phyloP scores from a whole-genome alignment of 2,113 vertebrate species.

The Amphiprion ocellaris region DNA sequence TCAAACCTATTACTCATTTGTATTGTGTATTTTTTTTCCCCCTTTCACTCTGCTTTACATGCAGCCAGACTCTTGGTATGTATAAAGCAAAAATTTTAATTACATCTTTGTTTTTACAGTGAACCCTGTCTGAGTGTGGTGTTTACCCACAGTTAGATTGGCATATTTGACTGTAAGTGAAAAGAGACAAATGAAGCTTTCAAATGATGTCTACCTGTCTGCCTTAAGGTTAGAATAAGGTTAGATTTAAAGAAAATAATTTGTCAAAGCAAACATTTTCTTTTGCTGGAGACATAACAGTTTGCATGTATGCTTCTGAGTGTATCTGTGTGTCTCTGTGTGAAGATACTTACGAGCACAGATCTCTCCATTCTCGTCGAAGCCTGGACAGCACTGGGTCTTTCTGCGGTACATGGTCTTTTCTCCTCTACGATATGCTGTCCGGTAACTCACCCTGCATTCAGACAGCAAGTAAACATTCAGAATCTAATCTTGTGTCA shows the following conservation, averaged over 20 bases:
- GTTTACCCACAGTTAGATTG: neutral
- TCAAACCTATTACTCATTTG: neutral
- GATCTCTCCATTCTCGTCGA: constrained; percentile 91
- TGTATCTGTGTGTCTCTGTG: neutral
- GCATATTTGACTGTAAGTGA: too few species aligned
- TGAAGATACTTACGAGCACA: constrained; percentile 92
- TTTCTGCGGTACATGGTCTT: constrained; percentile 97
- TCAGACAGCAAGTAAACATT: constrained; percentile 14
- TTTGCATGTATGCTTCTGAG: neutral
- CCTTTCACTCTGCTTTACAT: too few species aligned
- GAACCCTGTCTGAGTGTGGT: too few species aligned
- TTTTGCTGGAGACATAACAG: too few species aligned
- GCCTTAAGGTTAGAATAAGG: too few species aligned
- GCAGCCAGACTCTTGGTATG: too few species aligned
- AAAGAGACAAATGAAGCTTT: too few species aligned
- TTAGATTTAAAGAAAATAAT: too few species aligned
- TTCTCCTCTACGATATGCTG: constrained; percentile 93
- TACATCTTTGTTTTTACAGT: too few species aligned
- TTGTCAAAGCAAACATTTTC: too few species aligned
- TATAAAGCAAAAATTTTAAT: too few species aligned
- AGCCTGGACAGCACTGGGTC: constrained; percentile 97
- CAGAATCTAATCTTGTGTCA: neutral
- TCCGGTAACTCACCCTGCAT: constrained; percentile 93
- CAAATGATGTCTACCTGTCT: too few species aligned
- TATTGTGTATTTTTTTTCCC: neutral